Percentiles rank a stretch among this genome's conserved stretches.
These are phyloP conservation scores for Trichopoda pennipes DNA, from an alignment of 2,888 invertebrate species.

Conservation along the genomic window DNA sequence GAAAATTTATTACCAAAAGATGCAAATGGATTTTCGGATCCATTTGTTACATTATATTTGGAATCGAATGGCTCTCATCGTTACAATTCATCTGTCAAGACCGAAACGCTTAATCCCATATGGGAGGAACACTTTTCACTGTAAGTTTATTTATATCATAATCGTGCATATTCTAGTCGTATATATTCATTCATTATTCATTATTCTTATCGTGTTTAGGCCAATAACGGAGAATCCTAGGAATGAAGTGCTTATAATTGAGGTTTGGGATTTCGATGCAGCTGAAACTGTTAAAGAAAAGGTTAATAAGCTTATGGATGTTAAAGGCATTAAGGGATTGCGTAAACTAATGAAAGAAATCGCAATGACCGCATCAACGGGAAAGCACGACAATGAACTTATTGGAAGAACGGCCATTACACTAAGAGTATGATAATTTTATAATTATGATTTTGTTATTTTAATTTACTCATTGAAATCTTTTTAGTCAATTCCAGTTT, in stretches of 20 bases:
- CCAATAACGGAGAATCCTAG: constrained; percentile 87
- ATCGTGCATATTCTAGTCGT: no score
- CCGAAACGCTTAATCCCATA: constrained; percentile 91
- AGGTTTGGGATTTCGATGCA: constrained; percentile 96
- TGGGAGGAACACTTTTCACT: constrained; percentile 99
- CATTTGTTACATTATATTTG: constrained; percentile 95
- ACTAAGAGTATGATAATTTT: constrained; percentile 82
- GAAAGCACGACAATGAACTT: constrained; percentile 97
- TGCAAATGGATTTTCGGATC: constrained; percentile 96
- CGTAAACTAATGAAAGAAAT: constrained; percentile 93
- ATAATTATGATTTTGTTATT: background rate
- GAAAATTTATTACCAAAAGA: constrained; percentile 92
- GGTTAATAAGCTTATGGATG: constrained; percentile 91
- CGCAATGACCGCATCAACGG: constrained; percentile 95
- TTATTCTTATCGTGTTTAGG: constrained; percentile 74
- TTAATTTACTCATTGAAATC: constrained; percentile 60
- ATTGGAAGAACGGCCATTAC: constrained; percentile 94
- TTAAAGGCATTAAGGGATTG: constrained; percentile 92
- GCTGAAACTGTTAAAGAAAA: constrained; percentile 94
- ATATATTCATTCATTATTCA: no score
- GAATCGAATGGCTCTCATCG: constrained; percentile 89
- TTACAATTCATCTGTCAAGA: constrained; percentile 95
- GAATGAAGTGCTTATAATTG: constrained; percentile 88
- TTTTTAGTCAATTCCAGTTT: constrained; percentile 92
- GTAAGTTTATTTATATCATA: constrained; percentile 70